Conservation (phyloP, 2,888 invertebrate species). For the Epinotia nisella region DNA sequence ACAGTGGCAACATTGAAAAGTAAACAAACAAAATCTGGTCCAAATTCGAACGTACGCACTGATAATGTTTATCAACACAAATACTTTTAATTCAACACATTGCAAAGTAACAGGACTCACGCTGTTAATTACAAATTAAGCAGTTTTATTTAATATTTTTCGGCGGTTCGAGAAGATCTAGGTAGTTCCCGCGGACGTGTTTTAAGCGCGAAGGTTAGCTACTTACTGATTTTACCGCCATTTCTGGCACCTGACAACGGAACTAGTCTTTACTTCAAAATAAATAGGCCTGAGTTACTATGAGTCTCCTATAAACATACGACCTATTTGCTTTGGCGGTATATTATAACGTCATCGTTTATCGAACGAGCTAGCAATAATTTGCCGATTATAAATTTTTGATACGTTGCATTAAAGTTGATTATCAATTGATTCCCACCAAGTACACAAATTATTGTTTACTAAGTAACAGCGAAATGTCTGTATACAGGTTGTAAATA, state of each 20-base stretch:
- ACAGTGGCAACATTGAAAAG: slow-evolving; percentile 35
- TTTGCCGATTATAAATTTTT: slow-evolving; percentile 10
- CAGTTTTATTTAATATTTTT: slow-evolving; percentile 32
- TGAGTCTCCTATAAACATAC: not conserved
- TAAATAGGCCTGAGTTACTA: not conserved
- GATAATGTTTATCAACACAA: slow-evolving; percentile 15
- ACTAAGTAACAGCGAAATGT: not conserved
- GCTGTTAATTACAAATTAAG: not conserved
- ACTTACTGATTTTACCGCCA: slow-evolving; percentile 53
- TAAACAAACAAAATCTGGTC: slow-evolving; percentile 40
- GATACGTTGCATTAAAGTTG: slow-evolving; percentile 10
- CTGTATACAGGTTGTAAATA: slow-evolving; percentile 12
- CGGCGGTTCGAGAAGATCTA: slow-evolving; percentile 12
- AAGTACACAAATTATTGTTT: slow-evolving; percentile 19
- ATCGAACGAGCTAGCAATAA: slow-evolving; percentile 27
- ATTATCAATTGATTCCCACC: slow-evolving; percentile 2
- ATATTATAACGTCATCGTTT: slow-evolving; percentile 40
- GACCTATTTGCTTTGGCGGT: not conserved
- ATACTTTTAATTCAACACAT: slow-evolving; percentile 17
- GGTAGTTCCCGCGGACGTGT: slow-evolving; percentile 52
- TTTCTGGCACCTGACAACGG: slow-evolving; percentile 46
- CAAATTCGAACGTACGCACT: slow-evolving; percentile 36
- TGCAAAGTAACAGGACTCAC: not conserved
- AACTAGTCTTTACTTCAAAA: not conserved
- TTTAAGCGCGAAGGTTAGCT: slow-evolving; percentile 48